Evolutionary conservation across 2,888 invertebrate species (phyloP).

Genomic region (Stramonita haemastoma): DNA sequence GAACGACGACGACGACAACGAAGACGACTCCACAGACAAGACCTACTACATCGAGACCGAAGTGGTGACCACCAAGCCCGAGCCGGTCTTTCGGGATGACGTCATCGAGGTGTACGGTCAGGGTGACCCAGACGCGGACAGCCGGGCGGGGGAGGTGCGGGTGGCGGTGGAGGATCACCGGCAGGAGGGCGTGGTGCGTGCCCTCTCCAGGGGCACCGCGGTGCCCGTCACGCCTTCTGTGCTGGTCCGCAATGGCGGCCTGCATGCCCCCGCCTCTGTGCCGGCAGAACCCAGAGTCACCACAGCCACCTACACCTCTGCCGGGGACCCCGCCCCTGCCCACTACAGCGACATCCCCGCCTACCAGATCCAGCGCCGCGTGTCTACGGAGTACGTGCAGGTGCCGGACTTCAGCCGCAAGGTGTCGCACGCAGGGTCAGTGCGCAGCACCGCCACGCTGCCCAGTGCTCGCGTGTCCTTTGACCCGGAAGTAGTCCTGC

Average conservation of each 20-base stretch:
- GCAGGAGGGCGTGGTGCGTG: not conserved
- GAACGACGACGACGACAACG: not conserved
- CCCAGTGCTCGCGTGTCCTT: slow-evolving; percentile 31
- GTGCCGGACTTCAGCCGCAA: slow-evolving; percentile 16
- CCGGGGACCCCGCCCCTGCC: slow-evolving; percentile 23
- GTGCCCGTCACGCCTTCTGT: not conserved
- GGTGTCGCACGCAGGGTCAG: not conserved
- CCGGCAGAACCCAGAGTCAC: not conserved
- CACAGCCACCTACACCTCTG: not conserved
- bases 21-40: not conserved
- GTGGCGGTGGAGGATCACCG: slow-evolving; percentile 33
- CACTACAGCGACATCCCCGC: slow-evolving; percentile 36
- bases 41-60: slow-evolving; percentile 18
- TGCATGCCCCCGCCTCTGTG: slow-evolving; percentile 16
- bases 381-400: slow-evolving; percentile 31
- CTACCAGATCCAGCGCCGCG: slow-evolving; percentile 34
- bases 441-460: not conserved
- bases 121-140: not conserved
- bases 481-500: slow-evolving; percentile 32
- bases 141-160: slow-evolving; percentile 23
- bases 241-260: not conserved
- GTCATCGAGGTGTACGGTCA: not conserved
- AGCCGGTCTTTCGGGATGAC: not conserved
- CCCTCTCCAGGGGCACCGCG: slow-evolving; percentile 10
- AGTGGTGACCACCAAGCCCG: not conserved